Base-by-base conservation (phyloP, 1,140 invertebrate genomes). In the Cyclargus thomasi region DNA sequence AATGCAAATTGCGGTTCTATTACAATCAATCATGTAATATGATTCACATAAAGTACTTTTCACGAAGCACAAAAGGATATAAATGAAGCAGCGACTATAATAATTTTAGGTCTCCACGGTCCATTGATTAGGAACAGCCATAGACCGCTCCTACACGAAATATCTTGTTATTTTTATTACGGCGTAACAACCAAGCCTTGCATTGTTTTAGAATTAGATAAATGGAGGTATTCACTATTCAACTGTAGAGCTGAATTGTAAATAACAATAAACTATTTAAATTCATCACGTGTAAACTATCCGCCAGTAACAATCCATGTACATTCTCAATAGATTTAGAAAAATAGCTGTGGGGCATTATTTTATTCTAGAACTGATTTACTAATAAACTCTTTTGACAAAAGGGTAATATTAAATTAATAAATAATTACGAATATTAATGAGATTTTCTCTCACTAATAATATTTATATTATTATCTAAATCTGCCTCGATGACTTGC, bases 81-180 rank as follows among this genome's bases (percentile, higher is more conserved):
- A 47, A 47, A 47, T 47, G 39, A 47, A 47, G 39, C 39, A 47
- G 39, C 39, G 21, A 59, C 18, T 55, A 55, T 59, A 20, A 22
- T 59, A 3, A 59, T 20, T 59, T 59, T 63, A 23, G 53, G 39
- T 47, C 57, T 14, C 57, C 62, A 67, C 76, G 77, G 72, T 74
- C 64, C 72, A 83, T 71, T 78, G 70, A 71, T 74, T 76, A 77
- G 75, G 78, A 77, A 74, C 70, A 79, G 70, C 76, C 71, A 82
- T 84, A 87, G 82, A 85, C 76, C 86, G 72, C 84, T 79, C 86
- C 86, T 85, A 82, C 87, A 82, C 83, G 82, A 77, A 72, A 63
- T 72, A 75, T 85, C 79, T 86, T 81, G 81, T 82, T 80, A 82
- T 85, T 85, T 87, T 88, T 85, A 82, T 82, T 83, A 74, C 80